Conservation (phyloP, 2,113 vertebrate genomes). For the Cryptomyrus ogoouensis region DNA sequence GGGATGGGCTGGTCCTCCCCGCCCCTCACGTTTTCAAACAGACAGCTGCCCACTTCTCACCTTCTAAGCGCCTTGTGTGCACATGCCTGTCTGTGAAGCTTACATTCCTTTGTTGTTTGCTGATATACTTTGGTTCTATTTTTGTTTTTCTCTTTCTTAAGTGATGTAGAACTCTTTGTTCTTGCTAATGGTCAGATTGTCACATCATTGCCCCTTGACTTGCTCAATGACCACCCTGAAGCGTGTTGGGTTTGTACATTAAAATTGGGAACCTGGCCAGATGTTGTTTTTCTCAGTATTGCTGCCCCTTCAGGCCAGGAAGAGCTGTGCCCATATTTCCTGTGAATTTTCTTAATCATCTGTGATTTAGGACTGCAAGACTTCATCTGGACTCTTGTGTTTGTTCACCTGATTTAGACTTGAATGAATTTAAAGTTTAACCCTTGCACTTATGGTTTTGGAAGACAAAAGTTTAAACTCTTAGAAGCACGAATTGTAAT, state of each 20-base stretch:
- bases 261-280: background rate
- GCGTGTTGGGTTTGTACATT: background rate
- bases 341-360: background rate
- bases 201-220: background rate
- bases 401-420: background rate
- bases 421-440: background rate
- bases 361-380: background rate
- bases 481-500: background rate
- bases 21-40: background rate
- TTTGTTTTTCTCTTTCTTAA: background rate
- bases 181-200: background rate
- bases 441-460: background rate
- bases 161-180: background rate
- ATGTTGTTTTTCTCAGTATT: background rate
- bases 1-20: background rate
- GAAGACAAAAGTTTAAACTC: background rate
- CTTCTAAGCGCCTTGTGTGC: background rate
- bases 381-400: background rate
- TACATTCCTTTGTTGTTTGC: background rate
- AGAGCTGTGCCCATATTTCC: background rate
- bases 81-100: background rate
- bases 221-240: background rate
- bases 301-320: background rate
- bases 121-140: background rate
- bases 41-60: background rate